Evolutionary conservation across 2,113 vertebrate species (phyloP).

Genomic region (Eleginops maclovinus): DNA sequence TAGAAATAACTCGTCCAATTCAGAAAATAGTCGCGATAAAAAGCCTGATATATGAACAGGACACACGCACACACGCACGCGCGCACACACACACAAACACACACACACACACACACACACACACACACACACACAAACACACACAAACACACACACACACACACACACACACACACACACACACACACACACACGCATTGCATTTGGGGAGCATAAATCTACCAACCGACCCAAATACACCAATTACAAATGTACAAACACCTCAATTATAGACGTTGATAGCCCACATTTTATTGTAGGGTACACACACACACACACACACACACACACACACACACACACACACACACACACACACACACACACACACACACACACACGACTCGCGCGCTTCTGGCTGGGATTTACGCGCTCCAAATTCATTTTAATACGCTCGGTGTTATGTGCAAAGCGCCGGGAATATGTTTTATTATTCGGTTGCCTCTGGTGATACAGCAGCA

Average conservation of each 20-base stretch:
- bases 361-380: slow-evolving; percentile 22
- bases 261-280: slow-evolving; percentile 45
- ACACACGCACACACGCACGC: slow-evolving; percentile 21
- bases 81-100: too few species aligned
- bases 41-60: background rate
- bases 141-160: slow-evolving; percentile 4
- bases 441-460: slow-evolving; percentile 69
- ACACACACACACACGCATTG: slow-evolving; percentile 1
- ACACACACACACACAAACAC: too few species aligned
- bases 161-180: slow-evolving; percentile 10
- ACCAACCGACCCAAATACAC: slow-evolving; percentile 32
- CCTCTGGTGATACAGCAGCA: slow-evolving; percentile 49
- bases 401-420: slow-evolving; percentile 66
- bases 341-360: slow-evolving; percentile 7
- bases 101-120: too few species aligned
- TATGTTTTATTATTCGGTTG: slow-evolving; percentile 71
- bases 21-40: background rate
- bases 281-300: slow-evolving; percentile 30
- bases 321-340: slow-evolving; percentile 17
- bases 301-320: slow-evolving; percentile 19
- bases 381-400: slow-evolving; percentile 25
- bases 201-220: slow-evolving; percentile 36
- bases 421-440: slow-evolving; percentile 69
- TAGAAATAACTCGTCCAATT: slow-evolving; percentile 8
- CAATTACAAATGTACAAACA: slow-evolving; percentile 57